Conservation (phyloP, 2,113 vertebrate genomes). For the Oxyruncus cristatus region DNA sequence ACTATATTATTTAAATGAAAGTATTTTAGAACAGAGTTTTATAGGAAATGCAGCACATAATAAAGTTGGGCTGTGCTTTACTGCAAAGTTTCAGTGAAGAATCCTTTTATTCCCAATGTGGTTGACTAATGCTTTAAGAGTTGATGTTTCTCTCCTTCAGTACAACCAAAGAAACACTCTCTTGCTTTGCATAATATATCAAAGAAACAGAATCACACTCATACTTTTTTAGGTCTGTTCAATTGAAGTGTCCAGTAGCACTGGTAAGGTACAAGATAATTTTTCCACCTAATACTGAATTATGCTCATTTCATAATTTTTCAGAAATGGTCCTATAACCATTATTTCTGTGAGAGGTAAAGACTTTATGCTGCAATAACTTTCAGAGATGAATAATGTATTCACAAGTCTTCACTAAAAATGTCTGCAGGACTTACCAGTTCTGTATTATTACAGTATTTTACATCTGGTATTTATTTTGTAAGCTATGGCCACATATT, state of each 20-base stretch:
- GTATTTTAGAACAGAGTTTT: neutral
- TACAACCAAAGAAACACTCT: neutral
- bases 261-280: neutral
- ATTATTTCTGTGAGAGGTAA: constrained; percentile 12
- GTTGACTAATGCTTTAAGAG: neutral
- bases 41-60: neutral
- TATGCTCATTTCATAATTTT: neutral
- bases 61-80: neutral
- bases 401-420: neutral
- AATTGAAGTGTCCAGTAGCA: neutral
- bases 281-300: neutral
- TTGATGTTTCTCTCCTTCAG: neutral
- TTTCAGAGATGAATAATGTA: neutral
- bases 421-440: neutral
- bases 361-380: constrained; percentile 10
- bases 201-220: neutral
- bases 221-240: neutral
- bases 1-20: neutral
- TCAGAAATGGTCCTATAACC: neutral
- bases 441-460: neutral
- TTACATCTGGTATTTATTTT: neutral
- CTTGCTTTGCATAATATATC: neutral
- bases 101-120: neutral
- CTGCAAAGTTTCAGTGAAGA: neutral
- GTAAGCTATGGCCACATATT: neutral